Evolutionary conservation across 2,888 invertebrate species (phyloP).

Genomic region (Platerodrilus igneus): DNA sequence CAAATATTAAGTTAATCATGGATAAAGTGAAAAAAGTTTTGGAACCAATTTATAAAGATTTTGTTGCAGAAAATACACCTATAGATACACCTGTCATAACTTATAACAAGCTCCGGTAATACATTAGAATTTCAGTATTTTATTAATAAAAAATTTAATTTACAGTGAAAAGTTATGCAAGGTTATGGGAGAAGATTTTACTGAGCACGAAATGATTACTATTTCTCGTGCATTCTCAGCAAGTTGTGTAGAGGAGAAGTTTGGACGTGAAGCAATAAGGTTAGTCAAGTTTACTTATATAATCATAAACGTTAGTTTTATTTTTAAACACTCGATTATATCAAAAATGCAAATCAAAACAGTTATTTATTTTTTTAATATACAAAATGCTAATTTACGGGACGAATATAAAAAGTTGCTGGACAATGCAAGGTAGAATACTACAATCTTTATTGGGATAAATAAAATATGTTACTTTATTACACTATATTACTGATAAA

Average conservation of each 20-base stretch:
- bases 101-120: constrained; percentile 46
- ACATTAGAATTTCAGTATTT: too few relatives aligned
- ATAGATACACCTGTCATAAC: constrained; percentile 41
- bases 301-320: background rate
- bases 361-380: too few relatives aligned
- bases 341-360: too few relatives aligned
- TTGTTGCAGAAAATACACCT: constrained; percentile 65
- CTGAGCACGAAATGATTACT: constrained; percentile 77
- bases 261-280: constrained; percentile 50
- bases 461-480: too few relatives aligned
- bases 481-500: too few relatives aligned
- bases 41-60: constrained; percentile 68
- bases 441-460: too few relatives aligned
- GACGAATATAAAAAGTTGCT: too few relatives aligned
- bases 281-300: constrained; percentile 47
- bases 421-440: too few relatives aligned
- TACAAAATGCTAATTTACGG: too few relatives aligned
- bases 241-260: constrained; percentile 50
- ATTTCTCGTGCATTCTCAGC: constrained; percentile 69
- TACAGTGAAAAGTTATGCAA: constrained; percentile 61
- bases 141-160: background rate
- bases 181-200: constrained; percentile 64
- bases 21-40: constrained; percentile 67
- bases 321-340: constrained; percentile 41
- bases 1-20: constrained; percentile 68